Base-by-base conservation (phyloP, 2,888 invertebrate genomes). In the Synergus laeviventris region DNA sequence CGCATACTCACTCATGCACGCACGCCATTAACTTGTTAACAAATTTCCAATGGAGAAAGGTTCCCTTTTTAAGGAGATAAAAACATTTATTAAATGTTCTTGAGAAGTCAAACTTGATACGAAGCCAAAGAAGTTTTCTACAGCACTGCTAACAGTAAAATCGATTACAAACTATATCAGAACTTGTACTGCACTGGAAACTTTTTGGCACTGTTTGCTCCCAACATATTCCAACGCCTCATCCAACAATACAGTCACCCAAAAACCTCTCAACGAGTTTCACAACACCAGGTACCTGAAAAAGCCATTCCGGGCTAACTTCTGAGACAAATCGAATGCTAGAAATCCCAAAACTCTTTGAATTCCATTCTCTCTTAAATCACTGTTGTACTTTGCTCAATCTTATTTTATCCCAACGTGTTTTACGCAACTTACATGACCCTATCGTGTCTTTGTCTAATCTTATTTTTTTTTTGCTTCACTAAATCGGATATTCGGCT, bases 201-300 rank as follows among this genome's bases (percentile, higher is more conserved):
- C 70, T 70, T 70, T 70, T 70, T 70, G 70, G 70, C 70, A 70
- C 70, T 70, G 31, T 70, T 49, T 70, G 70, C 70, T 70, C 70
- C 70, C 70, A 70, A 70, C 70, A 70, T 70, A 70, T 70, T 36
- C 70, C 49, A 70, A 70, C 70, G 70, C 70, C 70, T 70, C 70
- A 49, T 54, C 70, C 70, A 49, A 36, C 66, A 45, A 54, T 54
- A 66, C 66, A 70, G 49, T 70, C 49, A 70, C 31, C 70, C 70
- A 36, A 70, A 70, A 45, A 70, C 49, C 70, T 70, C 31, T 70
- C 70, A 49, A 70, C 70, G 70, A 70, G 49, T 70, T 70, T 70
- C 49, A 54, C 70, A 70, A 70, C 70, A 70, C 70, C 49, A 70
- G 70, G 70, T 70, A 70, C 70, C 70, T 54, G 36, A 70, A 70